These are phyloP conservation scores for Ectemnius cavifrons DNA, from an alignment of 2,888 invertebrate species.

Conservation along the genomic window DNA sequence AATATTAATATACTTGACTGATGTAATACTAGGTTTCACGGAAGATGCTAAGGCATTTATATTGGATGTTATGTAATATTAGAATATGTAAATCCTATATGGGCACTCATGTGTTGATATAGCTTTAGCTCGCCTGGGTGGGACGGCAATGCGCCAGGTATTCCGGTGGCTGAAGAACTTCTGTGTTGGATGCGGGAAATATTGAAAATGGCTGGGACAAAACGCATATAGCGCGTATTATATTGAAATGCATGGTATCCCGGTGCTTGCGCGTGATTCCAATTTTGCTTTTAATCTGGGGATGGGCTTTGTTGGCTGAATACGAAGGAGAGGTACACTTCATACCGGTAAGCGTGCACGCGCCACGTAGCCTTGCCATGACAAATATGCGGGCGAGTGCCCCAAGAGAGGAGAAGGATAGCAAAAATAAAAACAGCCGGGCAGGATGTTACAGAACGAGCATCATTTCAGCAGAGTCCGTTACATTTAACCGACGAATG, in stretches of 20 bases:
- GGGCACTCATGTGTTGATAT: too few relatives aligned
- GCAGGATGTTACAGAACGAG: constrained; percentile 42
- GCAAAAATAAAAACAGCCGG: neutral
- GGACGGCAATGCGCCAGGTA: too few relatives aligned
- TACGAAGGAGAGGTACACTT: neutral
- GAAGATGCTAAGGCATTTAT: too few relatives aligned
- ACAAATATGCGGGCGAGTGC: constrained; percentile 29
- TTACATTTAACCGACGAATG: constrained; percentile 43
- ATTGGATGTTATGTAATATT: too few relatives aligned
- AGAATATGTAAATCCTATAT: too few relatives aligned
- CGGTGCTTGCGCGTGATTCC: neutral
- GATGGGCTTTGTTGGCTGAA: neutral
- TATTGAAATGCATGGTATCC: too few relatives aligned
- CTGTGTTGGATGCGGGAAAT: neutral
- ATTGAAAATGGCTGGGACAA: constrained; percentile 1
- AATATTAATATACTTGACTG: too few relatives aligned
- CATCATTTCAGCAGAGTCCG: constrained; percentile 47
- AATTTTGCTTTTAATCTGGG: constrained; percentile 7
- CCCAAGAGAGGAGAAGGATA: too few relatives aligned
- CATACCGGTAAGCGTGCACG: constrained; percentile 8
- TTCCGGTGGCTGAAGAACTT: too few relatives aligned
- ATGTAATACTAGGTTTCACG: too few relatives aligned
- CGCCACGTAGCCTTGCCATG: constrained; percentile 1
- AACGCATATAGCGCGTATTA: too few relatives aligned
- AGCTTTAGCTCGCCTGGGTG: too few relatives aligned